phyloP scores from a whole-genome alignment of 2,888 invertebrate genomes.

The Liopterus haemorrhoidalis region DNA sequence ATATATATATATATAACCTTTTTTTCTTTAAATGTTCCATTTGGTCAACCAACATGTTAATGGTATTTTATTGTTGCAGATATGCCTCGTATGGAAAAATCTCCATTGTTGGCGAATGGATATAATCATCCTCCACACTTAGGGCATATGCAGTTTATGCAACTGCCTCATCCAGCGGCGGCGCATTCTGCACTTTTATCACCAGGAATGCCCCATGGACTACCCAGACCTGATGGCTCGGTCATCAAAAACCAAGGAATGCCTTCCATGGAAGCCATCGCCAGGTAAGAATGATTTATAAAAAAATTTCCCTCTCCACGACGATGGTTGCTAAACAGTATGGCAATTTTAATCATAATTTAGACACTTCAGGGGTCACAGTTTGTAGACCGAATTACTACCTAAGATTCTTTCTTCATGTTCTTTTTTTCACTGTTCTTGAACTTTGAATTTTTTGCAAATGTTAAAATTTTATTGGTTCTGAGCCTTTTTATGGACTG shows the following conservation, averaged over 20 bases:
- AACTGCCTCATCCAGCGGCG: conserved; percentile 66
- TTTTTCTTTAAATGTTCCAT: too few species aligned
- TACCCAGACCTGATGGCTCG: conserved; percentile 76
- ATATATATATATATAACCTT: too few species aligned
- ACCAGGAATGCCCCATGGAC: conserved; percentile 82
- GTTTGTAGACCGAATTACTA: background rate
- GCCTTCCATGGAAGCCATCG: conserved; percentile 85
- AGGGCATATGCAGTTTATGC: conserved; percentile 92
- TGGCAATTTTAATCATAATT: background rate
- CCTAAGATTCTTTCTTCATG: background rate
- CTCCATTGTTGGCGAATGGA: conserved; percentile 85
- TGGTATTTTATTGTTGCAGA: too few species aligned
- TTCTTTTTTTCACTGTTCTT: background rate
- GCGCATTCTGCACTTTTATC: conserved; percentile 75
- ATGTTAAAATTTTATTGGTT: too few species aligned
- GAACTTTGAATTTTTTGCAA: too few species aligned
- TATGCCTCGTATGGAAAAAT: conserved; percentile 84
- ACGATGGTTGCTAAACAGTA: background rate
- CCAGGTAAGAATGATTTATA: conserved; percentile 60
- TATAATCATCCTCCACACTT: conserved; percentile 91
- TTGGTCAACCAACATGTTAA: too few species aligned
- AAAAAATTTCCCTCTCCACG: background rate
- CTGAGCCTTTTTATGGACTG: too few species aligned
- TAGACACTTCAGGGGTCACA: background rate
- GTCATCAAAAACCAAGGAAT: conserved; percentile 78